Conservation (phyloP, 2,113 vertebrate genomes). For the Gorsachius goisagi region DNA sequence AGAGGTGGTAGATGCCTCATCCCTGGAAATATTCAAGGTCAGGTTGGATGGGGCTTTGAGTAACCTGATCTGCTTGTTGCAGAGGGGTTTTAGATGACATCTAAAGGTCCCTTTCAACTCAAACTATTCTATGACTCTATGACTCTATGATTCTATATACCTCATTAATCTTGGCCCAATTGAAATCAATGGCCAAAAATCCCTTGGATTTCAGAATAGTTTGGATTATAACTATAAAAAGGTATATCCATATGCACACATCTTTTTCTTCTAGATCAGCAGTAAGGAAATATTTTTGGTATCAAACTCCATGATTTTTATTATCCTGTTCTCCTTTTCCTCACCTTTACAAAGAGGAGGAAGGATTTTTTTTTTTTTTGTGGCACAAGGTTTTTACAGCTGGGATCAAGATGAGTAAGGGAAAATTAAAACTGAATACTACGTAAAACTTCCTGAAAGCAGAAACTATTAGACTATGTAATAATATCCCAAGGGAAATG, state of each 20-base stretch:
- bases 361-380: not conserved
- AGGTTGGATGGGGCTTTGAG: not conserved
- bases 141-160: not conserved
- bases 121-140: not conserved
- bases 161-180: not conserved
- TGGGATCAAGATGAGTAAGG: not conserved
- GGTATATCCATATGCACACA: fast-evolving
- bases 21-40: not conserved
- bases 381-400: not conserved
- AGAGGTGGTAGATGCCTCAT: not conserved
- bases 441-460: slow-evolving; percentile 17
- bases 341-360: not conserved
- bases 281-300: not conserved
- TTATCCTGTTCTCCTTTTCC: not conserved
- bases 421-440: not conserved
- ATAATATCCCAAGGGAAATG: not conserved
- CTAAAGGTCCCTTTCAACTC: not conserved
- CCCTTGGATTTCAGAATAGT: not conserved
- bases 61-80: not conserved
- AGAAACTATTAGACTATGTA: not conserved
- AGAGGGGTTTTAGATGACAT: not conserved
- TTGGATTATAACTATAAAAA: not conserved
- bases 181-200: not conserved
- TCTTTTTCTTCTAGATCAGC: not conserved
- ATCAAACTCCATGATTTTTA: not conserved